These are phyloP conservation scores for Neodiprion fabricii DNA, from an alignment of 1,140 invertebrate genomes.

Conservation along the genomic window DNA sequence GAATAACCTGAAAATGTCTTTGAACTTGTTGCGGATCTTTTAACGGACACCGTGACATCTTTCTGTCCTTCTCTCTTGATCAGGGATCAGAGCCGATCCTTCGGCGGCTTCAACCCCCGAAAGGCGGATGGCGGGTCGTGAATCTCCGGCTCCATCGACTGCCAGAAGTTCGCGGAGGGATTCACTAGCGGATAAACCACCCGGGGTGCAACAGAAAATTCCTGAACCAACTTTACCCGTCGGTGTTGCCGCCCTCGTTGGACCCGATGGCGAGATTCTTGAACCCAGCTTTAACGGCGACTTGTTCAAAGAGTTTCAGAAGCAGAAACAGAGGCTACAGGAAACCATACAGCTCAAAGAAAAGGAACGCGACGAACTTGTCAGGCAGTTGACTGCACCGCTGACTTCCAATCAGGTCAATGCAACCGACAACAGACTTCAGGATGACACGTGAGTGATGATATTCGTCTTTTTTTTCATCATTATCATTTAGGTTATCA, in stretches of 20 bases:
- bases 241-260: constrained; percentile 50
- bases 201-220: constrained; percentile 47
- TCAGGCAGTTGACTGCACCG: constrained; percentile 61
- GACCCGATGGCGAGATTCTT: constrained; percentile 48
- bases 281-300: constrained; percentile 72
- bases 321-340: constrained; percentile 72
- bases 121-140: constrained; percentile 59
- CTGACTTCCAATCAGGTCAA: constrained; percentile 45
- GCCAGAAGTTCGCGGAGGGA: constrained; percentile 67
- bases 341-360: constrained; percentile 70
- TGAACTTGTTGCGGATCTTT: no score
- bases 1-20: no score
- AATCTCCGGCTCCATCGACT: constrained; percentile 66
- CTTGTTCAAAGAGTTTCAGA: constrained; percentile 75
- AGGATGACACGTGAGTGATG: constrained; percentile 57
- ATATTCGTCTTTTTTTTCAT: constrained; percentile 11
- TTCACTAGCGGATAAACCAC: constrained; percentile 65
- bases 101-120: constrained; percentile 66
- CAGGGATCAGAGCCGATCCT: constrained; percentile 48
- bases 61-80: not conserved
- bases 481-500: constrained; percentile 19
- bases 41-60: not conserved
- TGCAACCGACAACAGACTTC: constrained; percentile 55
- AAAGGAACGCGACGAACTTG: constrained; percentile 64
- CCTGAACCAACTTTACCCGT: constrained; percentile 53